A percentile compares a stretch with the other conserved stretches of the same genome.
phyloP scores from a whole-genome alignment of 2,113 vertebrate genomes.

The Rynchops niger region DNA sequence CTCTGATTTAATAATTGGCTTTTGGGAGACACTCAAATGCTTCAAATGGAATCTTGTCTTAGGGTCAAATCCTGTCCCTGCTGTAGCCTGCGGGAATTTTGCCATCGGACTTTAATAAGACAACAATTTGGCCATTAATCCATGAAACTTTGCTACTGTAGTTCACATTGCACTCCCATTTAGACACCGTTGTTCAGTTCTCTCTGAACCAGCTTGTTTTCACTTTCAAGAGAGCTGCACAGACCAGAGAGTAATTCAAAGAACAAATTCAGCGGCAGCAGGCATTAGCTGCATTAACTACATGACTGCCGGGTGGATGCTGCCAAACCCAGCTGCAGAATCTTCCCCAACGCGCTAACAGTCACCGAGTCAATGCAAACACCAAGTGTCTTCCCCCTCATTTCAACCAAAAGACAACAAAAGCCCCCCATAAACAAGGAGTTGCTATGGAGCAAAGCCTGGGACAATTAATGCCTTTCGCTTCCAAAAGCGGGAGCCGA shows the following conservation, averaged over 20 bases:
- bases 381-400: background rate
- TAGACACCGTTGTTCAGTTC: slow-evolving; percentile 26
- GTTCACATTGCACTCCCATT: slow-evolving; percentile 26
- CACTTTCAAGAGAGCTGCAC: slow-evolving; percentile 20
- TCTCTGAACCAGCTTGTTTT: slow-evolving; percentile 41
- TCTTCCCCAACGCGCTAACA: background rate
- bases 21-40: slow-evolving; percentile 41
- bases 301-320: background rate
- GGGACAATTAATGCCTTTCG: background rate
- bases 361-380: background rate
- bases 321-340: background rate
- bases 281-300: slow-evolving; percentile 13
- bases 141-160: slow-evolving; percentile 43
- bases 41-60: slow-evolving; percentile 24
- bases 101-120: slow-evolving; percentile 13
- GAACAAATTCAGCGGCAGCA: background rate
- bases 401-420: background rate
- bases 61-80: slow-evolving; percentile 1
- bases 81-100: slow-evolving; percentile 8
- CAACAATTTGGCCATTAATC: slow-evolving; percentile 54
- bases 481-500: background rate
- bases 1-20: slow-evolving; percentile 40
- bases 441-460: background rate
- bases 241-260: slow-evolving; percentile 17
- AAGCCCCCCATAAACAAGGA: background rate